These are phyloP conservation scores for Cephalopholis sonnerati DNA, from an alignment of 2,113 vertebrate species.

Conservation along the genomic window DNA sequence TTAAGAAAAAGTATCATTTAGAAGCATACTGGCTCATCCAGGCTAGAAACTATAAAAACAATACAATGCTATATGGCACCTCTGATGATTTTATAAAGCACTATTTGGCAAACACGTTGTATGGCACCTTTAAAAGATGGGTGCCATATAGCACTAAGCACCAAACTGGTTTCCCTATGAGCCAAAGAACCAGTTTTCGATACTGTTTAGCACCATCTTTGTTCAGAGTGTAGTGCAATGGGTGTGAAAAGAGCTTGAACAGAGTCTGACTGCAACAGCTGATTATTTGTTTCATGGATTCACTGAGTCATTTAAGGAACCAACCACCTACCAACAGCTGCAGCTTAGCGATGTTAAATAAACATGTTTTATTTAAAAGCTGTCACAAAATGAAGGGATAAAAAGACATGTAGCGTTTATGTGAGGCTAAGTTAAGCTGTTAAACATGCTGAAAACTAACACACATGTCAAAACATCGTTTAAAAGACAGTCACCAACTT, in stretches of 20 bases:
- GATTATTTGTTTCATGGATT: constrained; percentile 16
- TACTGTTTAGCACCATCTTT: too few species aligned
- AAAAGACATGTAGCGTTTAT: neutral
- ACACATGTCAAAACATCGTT: constrained; percentile 19
- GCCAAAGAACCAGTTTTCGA: too few species aligned
- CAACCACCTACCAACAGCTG: neutral
- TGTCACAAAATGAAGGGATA: neutral
- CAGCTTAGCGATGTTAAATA: neutral
- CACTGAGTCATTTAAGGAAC: neutral
- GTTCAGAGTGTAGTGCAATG: neutral
- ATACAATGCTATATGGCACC: too few species aligned
- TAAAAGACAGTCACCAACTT: constrained; percentile 13
- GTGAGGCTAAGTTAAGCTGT: neutral
- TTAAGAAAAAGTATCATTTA: too few species aligned
- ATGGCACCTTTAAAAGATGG: too few species aligned
- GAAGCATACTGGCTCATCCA: too few species aligned
- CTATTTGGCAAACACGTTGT: too few species aligned
- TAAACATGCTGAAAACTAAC: constrained; percentile 11
- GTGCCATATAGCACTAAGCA: too few species aligned
- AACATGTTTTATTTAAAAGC: neutral
- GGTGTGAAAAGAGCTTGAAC: neutral
- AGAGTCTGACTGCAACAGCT: neutral
- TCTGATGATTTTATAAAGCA: too few species aligned
- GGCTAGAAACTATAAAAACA: too few species aligned
- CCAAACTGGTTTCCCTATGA: too few species aligned